Conservation (phyloP, 2,797 vertebrate species). For the Tokudaia muenninki region DNA sequence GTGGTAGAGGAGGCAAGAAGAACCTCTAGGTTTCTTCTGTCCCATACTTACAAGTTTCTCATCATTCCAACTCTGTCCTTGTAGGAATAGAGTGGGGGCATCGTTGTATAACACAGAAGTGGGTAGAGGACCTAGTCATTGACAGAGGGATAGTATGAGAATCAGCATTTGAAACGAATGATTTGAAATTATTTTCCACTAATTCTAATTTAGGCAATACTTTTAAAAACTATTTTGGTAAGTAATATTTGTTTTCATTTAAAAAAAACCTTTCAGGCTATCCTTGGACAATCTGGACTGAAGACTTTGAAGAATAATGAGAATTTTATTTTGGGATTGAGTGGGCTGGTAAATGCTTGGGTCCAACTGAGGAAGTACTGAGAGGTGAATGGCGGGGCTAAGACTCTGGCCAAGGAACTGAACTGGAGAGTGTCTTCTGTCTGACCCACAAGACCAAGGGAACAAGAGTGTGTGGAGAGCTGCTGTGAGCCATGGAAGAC, state of each 20-base stretch:
- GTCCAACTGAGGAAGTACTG: not conserved
- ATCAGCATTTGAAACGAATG: not conserved
- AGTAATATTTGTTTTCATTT: slow-evolving; percentile 33
- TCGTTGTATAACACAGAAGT: not conserved
- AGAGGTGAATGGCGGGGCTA: not conserved
- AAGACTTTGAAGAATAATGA: slow-evolving; percentile 32
- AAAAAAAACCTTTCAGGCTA: slow-evolving; percentile 60
- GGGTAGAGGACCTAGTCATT: not conserved
- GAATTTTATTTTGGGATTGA: slow-evolving; percentile 42
- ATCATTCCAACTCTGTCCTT: not conserved
- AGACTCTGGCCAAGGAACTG: not conserved
- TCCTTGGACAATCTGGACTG: slow-evolving; percentile 50
- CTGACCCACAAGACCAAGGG: not conserved
- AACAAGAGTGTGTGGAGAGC: not conserved
- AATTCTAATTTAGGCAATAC: slow-evolving; percentile 48
- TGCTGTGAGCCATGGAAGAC: slow-evolving; percentile 26
- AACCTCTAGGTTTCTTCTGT: not conserved
- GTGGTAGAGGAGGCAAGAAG: not conserved
- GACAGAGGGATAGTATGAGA: not conserved
- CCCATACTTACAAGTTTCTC: not conserved
- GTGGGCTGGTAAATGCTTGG: not conserved
- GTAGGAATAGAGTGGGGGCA: not conserved
- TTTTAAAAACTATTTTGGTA: not conserved
- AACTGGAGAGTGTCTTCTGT: not conserved
- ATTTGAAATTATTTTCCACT: not conserved